phyloP scores from a whole-genome alignment of 1,140 invertebrate genomes.

The Lordiphosa clarofinis region DNA sequence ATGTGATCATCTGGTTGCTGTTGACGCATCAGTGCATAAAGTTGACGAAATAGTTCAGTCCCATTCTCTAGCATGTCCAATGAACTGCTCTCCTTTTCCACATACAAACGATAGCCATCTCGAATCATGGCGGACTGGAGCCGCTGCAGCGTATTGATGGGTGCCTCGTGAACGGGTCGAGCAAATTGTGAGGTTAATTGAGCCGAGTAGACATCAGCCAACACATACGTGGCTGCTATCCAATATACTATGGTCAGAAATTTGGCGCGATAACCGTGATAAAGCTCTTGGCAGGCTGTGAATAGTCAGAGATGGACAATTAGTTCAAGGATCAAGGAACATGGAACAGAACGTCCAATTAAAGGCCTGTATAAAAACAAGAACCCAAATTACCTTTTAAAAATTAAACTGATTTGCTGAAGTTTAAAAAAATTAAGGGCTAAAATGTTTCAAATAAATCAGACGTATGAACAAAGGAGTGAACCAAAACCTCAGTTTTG shows the following conservation, averaged over 20 bases:
- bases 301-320: not conserved
- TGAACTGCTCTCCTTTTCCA: constrained; percentile 85
- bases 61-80: constrained; percentile 86
- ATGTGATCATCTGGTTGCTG: constrained; percentile 74
- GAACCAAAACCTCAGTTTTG: too few relatives aligned
- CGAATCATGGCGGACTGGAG: constrained; percentile 83
- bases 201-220: constrained; percentile 87
- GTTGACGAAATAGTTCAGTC: constrained; percentile 85
- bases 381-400: too few relatives aligned
- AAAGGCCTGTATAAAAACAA: too few relatives aligned
- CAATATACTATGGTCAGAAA: constrained; percentile 84
- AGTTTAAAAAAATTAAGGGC: too few relatives aligned
- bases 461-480: too few relatives aligned
- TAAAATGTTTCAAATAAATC: too few relatives aligned
- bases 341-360: too few relatives aligned
- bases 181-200: constrained; percentile 86
- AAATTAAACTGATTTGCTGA: too few relatives aligned
- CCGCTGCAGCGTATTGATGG: constrained; percentile 83
- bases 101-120: constrained; percentile 83
- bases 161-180: constrained; percentile 83
- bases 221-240: constrained; percentile 85
- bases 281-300: constrained; percentile 79
- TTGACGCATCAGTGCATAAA: constrained; percentile 84
- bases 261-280: constrained; percentile 82
- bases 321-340: too few relatives aligned